Evolutionary conservation across 2,113 vertebrate species (phyloP), one percentile per base, ranked within the genome.

Genomic region (Micromys minutus): DNA sequence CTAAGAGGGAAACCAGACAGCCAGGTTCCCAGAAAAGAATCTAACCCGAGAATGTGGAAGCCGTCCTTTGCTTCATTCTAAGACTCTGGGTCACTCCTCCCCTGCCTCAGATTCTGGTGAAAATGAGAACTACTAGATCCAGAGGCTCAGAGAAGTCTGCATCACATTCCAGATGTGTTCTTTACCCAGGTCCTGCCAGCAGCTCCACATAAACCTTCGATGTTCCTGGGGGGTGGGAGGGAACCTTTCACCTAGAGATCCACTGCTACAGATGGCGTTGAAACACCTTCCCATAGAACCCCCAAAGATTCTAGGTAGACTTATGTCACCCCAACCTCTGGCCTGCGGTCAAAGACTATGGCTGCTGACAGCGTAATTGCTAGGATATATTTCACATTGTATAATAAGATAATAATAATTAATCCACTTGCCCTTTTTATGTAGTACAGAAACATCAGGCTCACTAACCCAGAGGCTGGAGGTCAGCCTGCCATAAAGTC

Each of bases 401-500:
- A 96, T 97, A 97, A 97, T 97, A 96, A 96, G 95, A 97, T 95
- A 95, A 95, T 95, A 97, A 96, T 97, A 96, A 97, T 93, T 91
- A 97, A 93, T 93, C 85, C 92, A 95, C 94, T 97, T 97, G 92
- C 95, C 96, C 96, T 97, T 97, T 97, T 97, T 97, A 97, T 97
- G 96, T 94, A 94, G 95, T 89, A 57, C 93, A 94, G 88, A 97
- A 93, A 90, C 26, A 45, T 61, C 80, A 93, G 95, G 94, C 91
- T 93, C 95, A 87, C 91, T 94, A 89, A 59, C 76, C 85, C 85
- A 94, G 88, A 94, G 86, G 59, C 94, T 94, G 76, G 94, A 94
- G 96, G 94, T 97, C 96, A 96, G 71, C 61, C 91, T 92, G 92
- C 88, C 61, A 74, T 87, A 93, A 95, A 97, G 90, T 95, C 94